Percentiles rank a stretch among this genome's conserved stretches.
These are phyloP conservation scores for Eupristina koningsbergeri DNA, from an alignment of 1,140 invertebrate genomes.

Conservation along the genomic window DNA sequence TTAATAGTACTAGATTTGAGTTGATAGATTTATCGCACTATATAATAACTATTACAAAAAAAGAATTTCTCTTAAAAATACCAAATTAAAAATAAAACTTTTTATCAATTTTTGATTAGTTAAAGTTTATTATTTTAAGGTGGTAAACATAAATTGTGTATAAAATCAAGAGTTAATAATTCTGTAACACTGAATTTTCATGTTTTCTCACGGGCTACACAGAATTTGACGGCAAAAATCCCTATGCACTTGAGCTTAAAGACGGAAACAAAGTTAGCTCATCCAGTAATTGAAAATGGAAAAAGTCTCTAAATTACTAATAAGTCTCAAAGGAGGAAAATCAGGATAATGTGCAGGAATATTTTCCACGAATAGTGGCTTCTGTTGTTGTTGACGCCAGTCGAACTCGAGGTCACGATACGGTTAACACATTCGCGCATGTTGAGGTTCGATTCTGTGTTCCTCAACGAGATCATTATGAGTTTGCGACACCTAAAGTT, in stretches of 20 bases:
- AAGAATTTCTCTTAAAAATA: too few species aligned
- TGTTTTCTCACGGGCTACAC: neutral
- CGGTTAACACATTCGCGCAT: neutral
- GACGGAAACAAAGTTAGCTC: neutral
- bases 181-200: neutral
- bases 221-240: constrained; percentile 18
- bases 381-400: neutral
- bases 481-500: neutral
- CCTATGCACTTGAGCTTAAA: neutral
- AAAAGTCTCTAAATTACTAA: constrained; percentile 26
- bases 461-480: neutral
- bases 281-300: neutral
- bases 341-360: constrained; percentile 29
- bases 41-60: too few species aligned
- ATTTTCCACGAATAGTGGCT: constrained; percentile 5
- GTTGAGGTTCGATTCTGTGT: neutral
- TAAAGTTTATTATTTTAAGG: neutral
- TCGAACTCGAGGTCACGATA: constrained; percentile 9
- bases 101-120: neutral
- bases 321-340: constrained; percentile 29
- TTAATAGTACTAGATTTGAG: too few species aligned
- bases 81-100: too few species aligned
- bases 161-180: neutral
- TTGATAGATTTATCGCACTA: too few species aligned
- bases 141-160: neutral